phyloP scores from a whole-genome alignment of 37 sponge, comb jelly and placozoan species.

The Cliona cf. orientalis region DNA sequence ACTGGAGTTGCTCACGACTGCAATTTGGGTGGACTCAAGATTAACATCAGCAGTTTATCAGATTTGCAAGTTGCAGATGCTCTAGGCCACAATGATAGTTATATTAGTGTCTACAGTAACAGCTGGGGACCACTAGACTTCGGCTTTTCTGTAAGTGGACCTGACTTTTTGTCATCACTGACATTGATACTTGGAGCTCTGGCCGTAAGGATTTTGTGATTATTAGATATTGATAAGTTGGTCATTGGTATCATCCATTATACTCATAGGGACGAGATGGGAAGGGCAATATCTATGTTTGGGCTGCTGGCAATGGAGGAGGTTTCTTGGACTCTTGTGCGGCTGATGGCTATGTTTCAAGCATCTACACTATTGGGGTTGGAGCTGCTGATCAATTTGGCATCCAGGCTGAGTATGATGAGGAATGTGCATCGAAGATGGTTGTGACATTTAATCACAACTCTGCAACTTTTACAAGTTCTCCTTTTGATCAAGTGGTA shows the following conservation, averaged over 20 bases:
- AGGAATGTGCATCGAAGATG: slow-evolving; percentile 87
- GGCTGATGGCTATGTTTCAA: slow-evolving; percentile 89
- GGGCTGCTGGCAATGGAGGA: slow-evolving; percentile 97
- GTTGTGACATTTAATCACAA: slow-evolving; percentile 87
- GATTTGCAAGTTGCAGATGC: slow-evolving; percentile 84
- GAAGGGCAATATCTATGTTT: slow-evolving; percentile 85
- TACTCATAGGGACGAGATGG: slow-evolving; percentile 80
- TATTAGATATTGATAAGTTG: no score
- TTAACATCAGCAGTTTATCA: slow-evolving; percentile 75
- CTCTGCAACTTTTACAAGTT: slow-evolving; percentile 21
- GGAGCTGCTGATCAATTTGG: slow-evolving; percentile 81
- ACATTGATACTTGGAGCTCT: slow-evolving; percentile 67
- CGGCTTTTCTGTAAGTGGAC: slow-evolving; percentile 90
- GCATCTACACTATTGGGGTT: slow-evolving; percentile 90
- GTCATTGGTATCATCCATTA: no score
- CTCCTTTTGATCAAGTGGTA: slow-evolving; percentile 13
- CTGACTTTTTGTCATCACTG: slow-evolving; percentile 62
- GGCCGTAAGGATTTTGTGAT: slow-evolving; percentile 31
- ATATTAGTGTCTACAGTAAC: slow-evolving; percentile 82
- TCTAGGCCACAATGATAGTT: slow-evolving; percentile 67
- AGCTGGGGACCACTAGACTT: slow-evolving; percentile 98
- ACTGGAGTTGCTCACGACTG: slow-evolving; percentile 90
- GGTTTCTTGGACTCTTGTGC: slow-evolving; percentile 77
- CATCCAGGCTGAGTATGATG: slow-evolving; percentile 84
- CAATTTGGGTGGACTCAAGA: slow-evolving; percentile 91